phyloP scores from a whole-genome alignment of 1,140 invertebrate genomes.

The Penaeus vannamei region DNA sequence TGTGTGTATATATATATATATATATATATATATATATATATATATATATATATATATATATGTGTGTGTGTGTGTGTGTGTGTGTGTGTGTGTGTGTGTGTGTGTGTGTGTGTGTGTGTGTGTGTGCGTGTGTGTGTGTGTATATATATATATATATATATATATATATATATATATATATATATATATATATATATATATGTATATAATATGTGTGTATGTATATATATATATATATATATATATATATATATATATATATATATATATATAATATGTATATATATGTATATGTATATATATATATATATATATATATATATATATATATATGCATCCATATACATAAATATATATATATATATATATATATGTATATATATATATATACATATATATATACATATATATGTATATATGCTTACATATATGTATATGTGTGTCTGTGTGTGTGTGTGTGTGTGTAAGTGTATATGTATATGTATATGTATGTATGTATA shows the following conservation, averaged over 20 bases:
- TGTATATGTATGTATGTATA: neutral
- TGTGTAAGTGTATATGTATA: neutral
- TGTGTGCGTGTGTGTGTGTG: too few species aligned
- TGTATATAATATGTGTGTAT: conserved; percentile 11
- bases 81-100: too few species aligned
- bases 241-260: neutral
- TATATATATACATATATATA: neutral
- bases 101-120: too few species aligned
- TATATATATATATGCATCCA: too few species aligned
- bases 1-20: too few species aligned
- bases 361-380: too few species aligned
- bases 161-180: neutral
- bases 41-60: too few species aligned
- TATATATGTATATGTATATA: neutral
- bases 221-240: conserved; percentile 26
- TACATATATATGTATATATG: neutral
- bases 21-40: too few species aligned
- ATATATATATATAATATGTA: conserved; percentile 29
- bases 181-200: conserved; percentile 14
- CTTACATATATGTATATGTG: neutral
- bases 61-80: too few species aligned
- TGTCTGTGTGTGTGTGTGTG: neutral
- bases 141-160: neutral
- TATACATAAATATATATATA: too few species aligned
- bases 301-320: too few species aligned